phyloP scores from a whole-genome alignment of 2,888 invertebrate species.

The Steinernema hermaphroditum region DNA sequence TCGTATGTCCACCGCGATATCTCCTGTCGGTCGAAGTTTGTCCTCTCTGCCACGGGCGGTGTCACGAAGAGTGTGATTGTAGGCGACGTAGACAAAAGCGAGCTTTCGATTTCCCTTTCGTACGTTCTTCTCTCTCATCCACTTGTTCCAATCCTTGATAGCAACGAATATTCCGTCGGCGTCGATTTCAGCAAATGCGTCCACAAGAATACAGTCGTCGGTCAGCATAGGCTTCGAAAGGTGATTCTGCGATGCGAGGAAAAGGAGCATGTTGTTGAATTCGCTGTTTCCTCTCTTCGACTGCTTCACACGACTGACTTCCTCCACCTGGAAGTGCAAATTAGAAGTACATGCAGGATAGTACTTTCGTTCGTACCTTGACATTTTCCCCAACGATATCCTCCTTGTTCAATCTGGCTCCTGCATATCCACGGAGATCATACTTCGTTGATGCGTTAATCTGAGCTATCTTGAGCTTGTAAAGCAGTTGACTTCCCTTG shows the following conservation, averaged over 20 bases:
- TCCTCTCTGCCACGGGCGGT: neutral
- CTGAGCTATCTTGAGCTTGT: constrained; percentile 7
- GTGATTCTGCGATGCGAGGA: neutral
- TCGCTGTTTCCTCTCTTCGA: neutral
- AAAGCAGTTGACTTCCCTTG: neutral
- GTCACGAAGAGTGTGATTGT: neutral
- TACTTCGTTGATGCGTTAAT: neutral
- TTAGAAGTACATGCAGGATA: neutral
- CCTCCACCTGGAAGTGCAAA: neutral
- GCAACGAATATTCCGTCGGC: neutral
- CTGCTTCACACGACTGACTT: neutral
- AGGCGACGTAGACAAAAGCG: neutral
- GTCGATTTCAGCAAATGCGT: neutral
- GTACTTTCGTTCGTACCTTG: neutral
- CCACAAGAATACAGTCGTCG: neutral
- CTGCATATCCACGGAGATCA: neutral
- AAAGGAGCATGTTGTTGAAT: neutral
- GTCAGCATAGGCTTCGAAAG: neutral
- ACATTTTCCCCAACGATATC: neutral
- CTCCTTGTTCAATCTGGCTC: neutral
- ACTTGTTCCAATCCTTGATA: neutral
- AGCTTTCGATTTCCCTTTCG: neutral
- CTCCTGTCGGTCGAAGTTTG: neutral
- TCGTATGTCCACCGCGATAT: neutral
- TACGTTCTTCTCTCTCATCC: neutral